These are phyloP conservation scores for Rhombomys opimus DNA, from an alignment of 2,113 vertebrate genomes.

Conservation along the genomic window DNA sequence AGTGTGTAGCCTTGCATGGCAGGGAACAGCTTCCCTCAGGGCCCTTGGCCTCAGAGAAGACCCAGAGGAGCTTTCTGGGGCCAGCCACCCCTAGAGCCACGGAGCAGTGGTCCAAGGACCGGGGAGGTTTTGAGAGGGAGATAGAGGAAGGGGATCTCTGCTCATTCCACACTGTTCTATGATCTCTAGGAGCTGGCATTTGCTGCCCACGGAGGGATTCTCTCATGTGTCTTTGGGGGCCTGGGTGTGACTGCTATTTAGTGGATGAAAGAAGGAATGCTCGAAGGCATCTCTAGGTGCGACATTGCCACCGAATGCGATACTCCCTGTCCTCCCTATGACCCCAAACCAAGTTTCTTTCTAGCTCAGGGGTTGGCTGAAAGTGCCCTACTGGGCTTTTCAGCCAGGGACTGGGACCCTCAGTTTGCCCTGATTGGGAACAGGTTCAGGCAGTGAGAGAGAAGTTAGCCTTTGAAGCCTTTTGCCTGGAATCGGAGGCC, in stretches of 20 bases:
- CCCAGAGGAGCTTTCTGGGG: slow-evolving; percentile 39
- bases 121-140: neutral
- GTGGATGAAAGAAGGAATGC: neutral
- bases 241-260: neutral
- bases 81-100: neutral
- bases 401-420: neutral
- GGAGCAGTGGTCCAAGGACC: neutral
- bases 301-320: neutral
- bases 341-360: neutral
- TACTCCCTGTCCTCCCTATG: neutral
- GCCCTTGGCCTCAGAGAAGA: slow-evolving; percentile 65
- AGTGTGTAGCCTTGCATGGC: slow-evolving; percentile 54
- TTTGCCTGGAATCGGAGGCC: slow-evolving; percentile 48
- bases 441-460: slow-evolving; percentile 49
- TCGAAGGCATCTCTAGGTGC: neutral
- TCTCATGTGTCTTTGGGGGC: neutral
- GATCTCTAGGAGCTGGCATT: neutral
- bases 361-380: neutral
- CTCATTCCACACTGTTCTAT: neutral
- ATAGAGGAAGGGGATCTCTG: neutral
- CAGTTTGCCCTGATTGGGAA: neutral
- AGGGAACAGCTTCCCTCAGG: slow-evolving; percentile 62
- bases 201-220: neutral
- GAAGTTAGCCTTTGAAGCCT: slow-evolving; percentile 29
- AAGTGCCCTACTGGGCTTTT: slow-evolving; percentile 4